Evolutionary conservation across 1,140 invertebrate genomes (phyloP).

Genomic region (Papilio aristodemus): DNA sequence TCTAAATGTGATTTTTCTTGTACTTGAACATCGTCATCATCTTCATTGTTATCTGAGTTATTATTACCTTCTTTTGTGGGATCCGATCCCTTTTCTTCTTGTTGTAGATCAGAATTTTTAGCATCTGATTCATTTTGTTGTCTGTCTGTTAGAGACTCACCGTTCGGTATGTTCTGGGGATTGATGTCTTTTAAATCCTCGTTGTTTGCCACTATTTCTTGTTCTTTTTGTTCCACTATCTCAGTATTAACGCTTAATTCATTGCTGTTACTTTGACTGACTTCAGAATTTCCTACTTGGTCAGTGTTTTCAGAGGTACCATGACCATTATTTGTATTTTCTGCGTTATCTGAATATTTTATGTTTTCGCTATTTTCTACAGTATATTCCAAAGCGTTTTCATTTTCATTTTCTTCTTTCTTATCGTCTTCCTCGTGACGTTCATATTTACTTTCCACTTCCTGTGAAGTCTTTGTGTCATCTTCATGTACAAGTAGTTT

Average conservation of each 20-base stretch:
- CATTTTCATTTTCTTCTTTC: conserved; percentile 26
- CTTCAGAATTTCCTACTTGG: conserved; percentile 46
- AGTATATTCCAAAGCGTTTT: conserved; percentile 38
- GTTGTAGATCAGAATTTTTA: neutral
- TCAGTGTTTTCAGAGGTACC: conserved; percentile 35
- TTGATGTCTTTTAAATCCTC: conserved; percentile 40
- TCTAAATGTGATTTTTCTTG: conserved; percentile 69
- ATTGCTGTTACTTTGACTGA: conserved; percentile 45
- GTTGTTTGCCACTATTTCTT: conserved; percentile 10
- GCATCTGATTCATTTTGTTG: conserved; percentile 23
- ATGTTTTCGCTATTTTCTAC: conserved; percentile 37
- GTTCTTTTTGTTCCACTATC: neutral
- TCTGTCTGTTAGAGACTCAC: conserved; percentile 24
- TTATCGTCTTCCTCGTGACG: conserved; percentile 25
- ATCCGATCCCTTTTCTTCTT: conserved; percentile 46
- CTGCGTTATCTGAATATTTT: conserved; percentile 34
- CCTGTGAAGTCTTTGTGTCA: conserved; percentile 6
- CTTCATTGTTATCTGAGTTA: conserved; percentile 61
- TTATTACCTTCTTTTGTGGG: conserved; percentile 59
- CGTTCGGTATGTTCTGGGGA: conserved; percentile 10
- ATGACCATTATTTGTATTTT: conserved; percentile 35
- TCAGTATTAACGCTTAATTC: conserved; percentile 43
- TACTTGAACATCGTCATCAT: conserved; percentile 74
- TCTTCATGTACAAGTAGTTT: conserved; percentile 28
- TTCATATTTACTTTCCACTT: conserved; percentile 32